These are phyloP conservation scores for Notospermus geniculatus DNA, from an alignment of 1,140 invertebrate species.

Conservation along the genomic window DNA sequence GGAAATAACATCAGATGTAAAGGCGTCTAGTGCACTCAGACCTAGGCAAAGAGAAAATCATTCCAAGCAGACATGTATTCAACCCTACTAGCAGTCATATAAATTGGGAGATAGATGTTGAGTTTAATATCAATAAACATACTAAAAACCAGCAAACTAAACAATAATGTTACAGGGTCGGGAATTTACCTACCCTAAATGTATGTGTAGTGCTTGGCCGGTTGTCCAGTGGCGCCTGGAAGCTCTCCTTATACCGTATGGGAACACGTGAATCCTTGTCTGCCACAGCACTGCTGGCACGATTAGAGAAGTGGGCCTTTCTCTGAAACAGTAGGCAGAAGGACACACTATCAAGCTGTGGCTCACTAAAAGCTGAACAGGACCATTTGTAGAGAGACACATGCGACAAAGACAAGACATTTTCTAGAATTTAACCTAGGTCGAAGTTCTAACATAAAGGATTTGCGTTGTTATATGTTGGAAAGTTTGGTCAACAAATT, in stretches of 20 bases:
- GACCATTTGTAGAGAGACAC: no score
- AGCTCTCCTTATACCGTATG: neutral
- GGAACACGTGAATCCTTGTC: constrained; percentile 2
- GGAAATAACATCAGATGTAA: neutral
- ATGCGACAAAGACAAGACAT: no score
- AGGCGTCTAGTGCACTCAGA: neutral
- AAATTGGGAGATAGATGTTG: no score
- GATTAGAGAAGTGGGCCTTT: constrained; percentile 2
- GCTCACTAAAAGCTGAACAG: no score
- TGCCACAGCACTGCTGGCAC: constrained; percentile 4
- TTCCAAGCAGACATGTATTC: neutral
- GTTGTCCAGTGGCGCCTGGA: neutral
- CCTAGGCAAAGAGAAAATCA: neutral
- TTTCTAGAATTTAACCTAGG: no score
- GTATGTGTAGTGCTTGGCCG: constrained; percentile 3
- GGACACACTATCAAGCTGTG: no score
- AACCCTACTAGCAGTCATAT: no score
- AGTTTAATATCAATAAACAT: no score
- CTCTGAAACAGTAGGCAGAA: constrained; percentile 5
- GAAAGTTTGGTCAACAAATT: no score
- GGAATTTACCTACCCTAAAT: constrained; percentile 6
- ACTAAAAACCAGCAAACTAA: no score
- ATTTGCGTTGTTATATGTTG: no score
- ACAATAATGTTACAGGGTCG: neutral
- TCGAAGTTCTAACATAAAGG: no score